Percentiles rank a stretch among this genome's conserved stretches.
These are phyloP conservation scores for Lepus townsendii DNA, from an alignment of 2,797 vertebrate genomes.

Conservation along the genomic window DNA sequence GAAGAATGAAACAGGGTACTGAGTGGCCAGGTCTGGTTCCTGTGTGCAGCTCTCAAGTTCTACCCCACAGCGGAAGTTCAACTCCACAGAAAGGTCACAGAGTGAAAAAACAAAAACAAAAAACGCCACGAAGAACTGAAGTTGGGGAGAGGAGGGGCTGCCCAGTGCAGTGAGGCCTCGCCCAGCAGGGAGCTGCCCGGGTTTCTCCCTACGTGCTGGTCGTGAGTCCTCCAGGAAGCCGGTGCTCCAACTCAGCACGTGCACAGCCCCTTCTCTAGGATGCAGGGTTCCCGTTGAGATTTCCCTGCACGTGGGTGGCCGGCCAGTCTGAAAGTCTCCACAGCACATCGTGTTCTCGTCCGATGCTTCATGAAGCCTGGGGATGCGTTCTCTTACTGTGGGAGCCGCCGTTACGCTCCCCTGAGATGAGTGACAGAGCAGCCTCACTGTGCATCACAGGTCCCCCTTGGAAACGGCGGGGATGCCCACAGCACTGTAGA, in stretches of 20 bases:
- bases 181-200: neutral
- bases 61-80: neutral
- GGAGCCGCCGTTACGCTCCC: neutral
- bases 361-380: neutral
- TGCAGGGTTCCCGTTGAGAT: neutral
- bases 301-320: neutral
- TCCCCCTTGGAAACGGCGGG: neutral
- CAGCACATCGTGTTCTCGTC: neutral
- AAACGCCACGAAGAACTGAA: neutral
- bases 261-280: neutral
- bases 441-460: neutral
- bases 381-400: fast-evolving
- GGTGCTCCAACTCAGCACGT: neutral
- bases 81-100: neutral
- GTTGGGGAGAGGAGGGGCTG: neutral
- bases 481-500: neutral
- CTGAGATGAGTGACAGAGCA: neutral
- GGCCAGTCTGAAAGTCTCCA: slow-evolving; percentile 9
- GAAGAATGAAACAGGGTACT: neutral
- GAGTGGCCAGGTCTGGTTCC: neutral
- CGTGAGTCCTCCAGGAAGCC: neutral
- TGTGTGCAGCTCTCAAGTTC: no score
- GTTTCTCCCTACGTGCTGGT: neutral
- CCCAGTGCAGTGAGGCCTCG: neutral
- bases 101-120: neutral